Conservation (phyloP, 1,140 invertebrate species). For the Drosophila bocki region DNA sequence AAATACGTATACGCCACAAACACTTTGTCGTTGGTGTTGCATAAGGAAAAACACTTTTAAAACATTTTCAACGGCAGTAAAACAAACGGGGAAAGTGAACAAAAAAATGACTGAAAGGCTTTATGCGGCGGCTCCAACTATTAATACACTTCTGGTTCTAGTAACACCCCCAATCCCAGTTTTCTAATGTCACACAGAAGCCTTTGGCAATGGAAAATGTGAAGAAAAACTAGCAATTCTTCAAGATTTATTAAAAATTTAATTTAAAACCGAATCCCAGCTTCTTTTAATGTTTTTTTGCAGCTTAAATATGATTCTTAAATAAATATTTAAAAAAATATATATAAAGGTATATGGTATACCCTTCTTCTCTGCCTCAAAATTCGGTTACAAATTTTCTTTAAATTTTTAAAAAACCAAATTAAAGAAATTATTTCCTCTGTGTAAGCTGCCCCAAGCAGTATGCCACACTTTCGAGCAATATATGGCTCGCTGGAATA, state of each 20-base stretch:
- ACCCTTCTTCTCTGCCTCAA: neutral
- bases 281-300: too few species aligned
- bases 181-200: neutral
- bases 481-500: slow-evolving; percentile 6
- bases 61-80: slow-evolving; percentile 44
- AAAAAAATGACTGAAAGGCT: slow-evolving; percentile 31
- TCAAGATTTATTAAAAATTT: neutral
- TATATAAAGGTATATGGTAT: too few species aligned
- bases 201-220: too few species aligned
- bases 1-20: slow-evolving; percentile 38
- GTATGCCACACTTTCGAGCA: slow-evolving; percentile 29
- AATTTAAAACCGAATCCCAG: too few species aligned
- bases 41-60: slow-evolving; percentile 55
- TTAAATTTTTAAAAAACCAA: too few species aligned
- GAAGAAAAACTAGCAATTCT: neutral
- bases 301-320: too few species aligned
- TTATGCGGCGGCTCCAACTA: slow-evolving; percentile 20
- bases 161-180: slow-evolving; percentile 4
- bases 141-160: slow-evolving; percentile 32
- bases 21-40: slow-evolving; percentile 47
- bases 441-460: slow-evolving; percentile 24
- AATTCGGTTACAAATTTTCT: neutral
- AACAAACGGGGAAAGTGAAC: slow-evolving; percentile 18
- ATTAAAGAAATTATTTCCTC: neutral
- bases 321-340: neutral